Base-by-base conservation (phyloP, 2,888 invertebrate species). In the Cartodere bifasciata region DNA sequence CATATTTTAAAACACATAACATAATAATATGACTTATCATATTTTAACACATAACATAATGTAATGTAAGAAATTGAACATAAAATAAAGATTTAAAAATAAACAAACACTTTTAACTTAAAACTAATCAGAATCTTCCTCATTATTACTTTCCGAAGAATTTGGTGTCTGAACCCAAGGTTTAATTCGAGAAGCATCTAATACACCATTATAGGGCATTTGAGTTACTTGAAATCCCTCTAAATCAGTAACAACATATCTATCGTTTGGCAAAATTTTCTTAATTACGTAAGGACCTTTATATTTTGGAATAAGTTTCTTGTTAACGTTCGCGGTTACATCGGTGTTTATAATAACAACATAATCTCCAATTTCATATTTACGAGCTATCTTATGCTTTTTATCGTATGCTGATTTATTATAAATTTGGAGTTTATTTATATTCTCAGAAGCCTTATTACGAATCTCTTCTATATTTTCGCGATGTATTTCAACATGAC, bases 321-420 rank as follows among this genome's bases (percentile, higher is more conserved):
- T 35, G 36, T 43, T 42, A 7, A 41, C 28, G 3, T 42, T 45
- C 3, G 37, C 35, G 9, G 41, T 39, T 2, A 34, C 29, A 28
- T 40, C 44, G 17, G 35, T 24, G 34, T 46, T 44, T 29, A 30
- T 34, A 2, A 43, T 30, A 35, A 44, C 31, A 3, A 44, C 42
- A 25, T 41, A 40, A 33, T 47, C 43, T 9, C 42, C 44, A 9
- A 30, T 16, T 13, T 36, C 14, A 35, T 44, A 48, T 13, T 25
- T 16, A 13, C 16, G 13, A 1, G 42, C 31, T 13, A 16, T 25
- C 35, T 49, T 48, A 20, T 41, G 47, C 25, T 32, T 48, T 27
- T 38, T 42, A 34, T 53, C 38, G 35, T 41, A 48, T 32, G 41
- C 31, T 7, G 17, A 25, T 29, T 48, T 35, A 32, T 45, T 49